Percentiles rank a stretch among this genome's conserved stretches.
Conservation (phyloP, 1,140 invertebrate species). For the Drosophila repleta region DNA sequence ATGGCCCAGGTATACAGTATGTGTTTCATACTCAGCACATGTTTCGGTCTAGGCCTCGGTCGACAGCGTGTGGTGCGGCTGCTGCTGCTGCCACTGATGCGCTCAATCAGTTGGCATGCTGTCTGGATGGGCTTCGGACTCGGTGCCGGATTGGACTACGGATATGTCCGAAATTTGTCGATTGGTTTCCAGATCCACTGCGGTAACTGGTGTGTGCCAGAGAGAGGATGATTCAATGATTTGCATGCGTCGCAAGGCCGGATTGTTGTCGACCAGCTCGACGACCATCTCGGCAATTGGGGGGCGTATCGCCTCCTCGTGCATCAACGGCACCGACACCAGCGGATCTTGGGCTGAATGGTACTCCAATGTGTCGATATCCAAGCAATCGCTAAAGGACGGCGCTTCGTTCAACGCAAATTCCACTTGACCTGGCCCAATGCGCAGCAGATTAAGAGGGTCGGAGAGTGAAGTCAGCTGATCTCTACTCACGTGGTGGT, state of each 20-base stretch:
- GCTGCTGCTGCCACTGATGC: neutral
- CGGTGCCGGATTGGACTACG: neutral
- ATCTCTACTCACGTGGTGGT: neutral
- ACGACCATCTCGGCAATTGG: neutral
- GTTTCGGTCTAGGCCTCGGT: neutral
- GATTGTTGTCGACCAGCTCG: neutral
- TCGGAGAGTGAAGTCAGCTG: neutral
- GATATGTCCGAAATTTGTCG: neutral
- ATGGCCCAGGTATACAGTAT: neutral
- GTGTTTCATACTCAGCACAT: neutral
- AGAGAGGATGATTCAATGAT: neutral
- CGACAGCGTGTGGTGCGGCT: neutral
- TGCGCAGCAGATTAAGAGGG: neutral
- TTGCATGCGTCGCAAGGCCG: neutral
- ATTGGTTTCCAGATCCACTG: conserved; percentile 1
- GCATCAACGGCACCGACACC: too few species aligned
- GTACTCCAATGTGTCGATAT: neutral
- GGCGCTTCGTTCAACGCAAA: neutral
- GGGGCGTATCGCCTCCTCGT: too few species aligned
- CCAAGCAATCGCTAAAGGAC: too few species aligned
- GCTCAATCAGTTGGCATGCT: neutral
- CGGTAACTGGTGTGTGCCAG: neutral
- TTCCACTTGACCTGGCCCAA: neutral
- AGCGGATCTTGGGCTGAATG: neutral
- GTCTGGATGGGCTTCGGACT: neutral